Conservation (phyloP, 2,113 vertebrate genomes). For the Sinocyclocheilus grahami region DNA sequence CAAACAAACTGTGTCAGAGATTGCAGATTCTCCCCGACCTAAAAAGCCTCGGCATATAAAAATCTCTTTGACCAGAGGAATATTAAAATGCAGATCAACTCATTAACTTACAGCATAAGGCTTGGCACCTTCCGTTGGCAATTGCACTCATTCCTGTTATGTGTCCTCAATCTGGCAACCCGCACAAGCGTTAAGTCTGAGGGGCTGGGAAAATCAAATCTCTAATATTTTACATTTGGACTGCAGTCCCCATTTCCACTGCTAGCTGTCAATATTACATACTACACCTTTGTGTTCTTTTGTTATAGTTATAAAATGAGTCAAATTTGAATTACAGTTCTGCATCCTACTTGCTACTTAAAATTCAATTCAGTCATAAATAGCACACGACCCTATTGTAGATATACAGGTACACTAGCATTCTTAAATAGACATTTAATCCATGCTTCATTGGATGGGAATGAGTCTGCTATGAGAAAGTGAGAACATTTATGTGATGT, state of each 20-base stretch:
- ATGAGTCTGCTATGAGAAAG: not conserved
- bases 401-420: not conserved
- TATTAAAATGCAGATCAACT: not conserved
- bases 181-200: too few species aligned
- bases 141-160: not conserved
- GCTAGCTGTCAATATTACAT: not conserved
- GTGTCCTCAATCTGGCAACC: not conserved
- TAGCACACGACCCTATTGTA: not conserved
- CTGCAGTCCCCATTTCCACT: too few species aligned
- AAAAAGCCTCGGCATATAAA: not conserved
- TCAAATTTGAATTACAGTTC: not conserved
- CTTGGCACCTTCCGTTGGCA: too few species aligned
- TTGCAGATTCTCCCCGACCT: not conserved
- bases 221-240: too few species aligned
- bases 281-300: not conserved
- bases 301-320: not conserved
- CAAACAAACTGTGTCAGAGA: not conserved
- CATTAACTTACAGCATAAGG: too few species aligned
- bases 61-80: not conserved
- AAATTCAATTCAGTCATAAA: not conserved
- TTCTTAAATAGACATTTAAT: slow-evolving; percentile 4
- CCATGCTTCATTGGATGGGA: not conserved
- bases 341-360: not conserved
- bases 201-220: too few species aligned
- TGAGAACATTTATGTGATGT: not conserved